Conservation (phyloP, 2,888 invertebrate species). For the Melieria picta region DNA sequence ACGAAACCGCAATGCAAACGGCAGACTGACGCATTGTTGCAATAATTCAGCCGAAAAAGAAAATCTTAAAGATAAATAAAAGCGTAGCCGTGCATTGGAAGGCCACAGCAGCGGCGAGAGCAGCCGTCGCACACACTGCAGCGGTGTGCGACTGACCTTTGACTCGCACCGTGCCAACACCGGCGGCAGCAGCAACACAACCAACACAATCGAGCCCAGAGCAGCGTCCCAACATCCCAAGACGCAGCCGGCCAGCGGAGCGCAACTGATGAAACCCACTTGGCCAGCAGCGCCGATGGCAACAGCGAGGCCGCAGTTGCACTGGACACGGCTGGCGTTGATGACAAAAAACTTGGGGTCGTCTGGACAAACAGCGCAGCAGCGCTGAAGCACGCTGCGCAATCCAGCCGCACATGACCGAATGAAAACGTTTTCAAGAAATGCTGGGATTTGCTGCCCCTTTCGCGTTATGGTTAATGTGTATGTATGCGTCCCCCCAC, state of each 20-base stretch:
- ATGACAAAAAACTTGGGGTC: conserved; percentile 56
- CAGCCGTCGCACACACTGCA: not conserved
- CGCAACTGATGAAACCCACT: conserved; percentile 61
- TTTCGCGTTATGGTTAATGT: conserved; percentile 7
- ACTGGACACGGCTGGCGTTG: conserved; percentile 31
- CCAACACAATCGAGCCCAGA: not conserved
- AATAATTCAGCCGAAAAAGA: conserved; percentile 52
- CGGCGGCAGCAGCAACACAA: conserved; percentile 6
- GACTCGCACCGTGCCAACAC: conserved; percentile 14
- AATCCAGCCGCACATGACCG: conserved; percentile 56
- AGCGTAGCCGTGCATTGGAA: no score
- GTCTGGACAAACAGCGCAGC: conserved; percentile 59
- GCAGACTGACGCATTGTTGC: conserved; percentile 59
- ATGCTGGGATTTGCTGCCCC: conserved; percentile 39
- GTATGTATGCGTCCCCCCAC: not conserved
- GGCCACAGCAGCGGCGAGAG: no score
- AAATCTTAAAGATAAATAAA: conserved; percentile 6
- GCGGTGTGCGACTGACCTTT: not conserved
- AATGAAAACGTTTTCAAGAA: conserved; percentile 52
- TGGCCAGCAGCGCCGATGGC: conserved; percentile 29
- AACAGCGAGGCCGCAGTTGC: conserved; percentile 42
- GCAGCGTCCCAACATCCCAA: conserved; percentile 26
- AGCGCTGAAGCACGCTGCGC: not conserved
- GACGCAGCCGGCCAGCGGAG: conserved; percentile 47
- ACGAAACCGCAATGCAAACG: conserved; percentile 49